Conservation (phyloP, 2,797 vertebrate genomes). For the Enteromius viviparus region DNA sequence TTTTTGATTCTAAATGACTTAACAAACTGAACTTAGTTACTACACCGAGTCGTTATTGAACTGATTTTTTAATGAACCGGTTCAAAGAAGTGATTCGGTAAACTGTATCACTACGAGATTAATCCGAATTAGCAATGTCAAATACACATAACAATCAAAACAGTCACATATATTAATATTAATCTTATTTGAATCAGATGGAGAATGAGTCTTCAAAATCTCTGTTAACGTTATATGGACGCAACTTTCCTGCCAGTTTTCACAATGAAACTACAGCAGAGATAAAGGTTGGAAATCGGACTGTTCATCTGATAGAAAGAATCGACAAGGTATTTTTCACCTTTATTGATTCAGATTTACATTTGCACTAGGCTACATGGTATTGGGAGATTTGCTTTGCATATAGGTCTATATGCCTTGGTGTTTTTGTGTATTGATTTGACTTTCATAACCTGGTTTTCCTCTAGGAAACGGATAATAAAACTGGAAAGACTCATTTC, state of each 20-base stretch:
- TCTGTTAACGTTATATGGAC: conserved; percentile 61
- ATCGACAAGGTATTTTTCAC: conserved; percentile 71
- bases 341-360: background rate
- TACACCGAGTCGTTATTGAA: background rate
- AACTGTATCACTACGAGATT: background rate
- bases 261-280: conserved; percentile 76
- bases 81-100: background rate
- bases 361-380: background rate
- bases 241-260: conserved; percentile 74
- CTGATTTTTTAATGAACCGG: background rate
- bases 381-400: background rate
- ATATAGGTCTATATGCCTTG: background rate
- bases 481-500: conserved; percentile 77
- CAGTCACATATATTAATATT: background rate
- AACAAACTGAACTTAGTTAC: background rate
- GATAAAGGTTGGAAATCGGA: conserved; percentile 71
- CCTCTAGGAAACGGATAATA: conserved; percentile 80
- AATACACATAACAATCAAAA: background rate
- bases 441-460: conserved; percentile 1
- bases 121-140: background rate
- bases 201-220: conserved; percentile 84
- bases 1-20: background rate
- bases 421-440: background rate
- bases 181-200: conserved; percentile 77
- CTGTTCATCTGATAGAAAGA: conserved; percentile 73